Conservation (phyloP, 2,888 invertebrate genomes). For the Diarsia mendica region DNA sequence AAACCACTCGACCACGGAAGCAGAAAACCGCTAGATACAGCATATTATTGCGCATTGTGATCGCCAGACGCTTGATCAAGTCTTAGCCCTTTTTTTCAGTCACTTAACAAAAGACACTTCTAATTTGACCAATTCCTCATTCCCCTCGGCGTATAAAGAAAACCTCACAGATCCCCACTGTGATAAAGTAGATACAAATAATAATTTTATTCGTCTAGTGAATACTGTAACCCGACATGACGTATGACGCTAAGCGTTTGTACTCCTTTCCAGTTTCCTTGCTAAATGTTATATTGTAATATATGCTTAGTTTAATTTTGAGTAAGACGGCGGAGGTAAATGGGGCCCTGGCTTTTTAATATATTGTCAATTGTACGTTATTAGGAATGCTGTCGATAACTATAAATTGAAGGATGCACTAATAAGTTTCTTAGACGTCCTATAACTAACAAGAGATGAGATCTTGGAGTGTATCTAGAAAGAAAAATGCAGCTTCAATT, state of each 20-base stretch:
- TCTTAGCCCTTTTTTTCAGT: background rate
- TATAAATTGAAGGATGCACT: background rate
- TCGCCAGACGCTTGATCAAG: background rate
- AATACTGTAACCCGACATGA: slow-evolving; percentile 68
- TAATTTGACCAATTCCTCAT: slow-evolving; percentile 7
- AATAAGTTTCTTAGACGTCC: background rate
- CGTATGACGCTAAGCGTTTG: slow-evolving; percentile 71
- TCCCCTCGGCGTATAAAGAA: slow-evolving; percentile 61
- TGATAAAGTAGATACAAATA: slow-evolving; percentile 81
- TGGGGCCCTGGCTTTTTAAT: slow-evolving; percentile 23
- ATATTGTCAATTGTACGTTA: background rate
- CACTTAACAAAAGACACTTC: slow-evolving; percentile 27
- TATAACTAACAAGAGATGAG: background rate
- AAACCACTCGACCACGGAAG: no score
- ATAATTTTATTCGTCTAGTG: slow-evolving; percentile 76
- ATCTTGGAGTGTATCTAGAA: background rate
- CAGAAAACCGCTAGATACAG: background rate
- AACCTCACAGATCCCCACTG: slow-evolving; percentile 84
- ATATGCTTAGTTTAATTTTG: slow-evolving; percentile 50
- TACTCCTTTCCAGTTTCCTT: slow-evolving; percentile 58
- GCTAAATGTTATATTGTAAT: slow-evolving; percentile 49
- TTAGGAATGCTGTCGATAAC: background rate
- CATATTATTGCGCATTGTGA: background rate
- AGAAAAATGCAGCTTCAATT: background rate
- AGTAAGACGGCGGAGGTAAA: slow-evolving; percentile 44